These are phyloP conservation scores for Lutraria rhynchaena DNA, from an alignment of 1,140 invertebrate genomes.

Conservation along the genomic window DNA sequence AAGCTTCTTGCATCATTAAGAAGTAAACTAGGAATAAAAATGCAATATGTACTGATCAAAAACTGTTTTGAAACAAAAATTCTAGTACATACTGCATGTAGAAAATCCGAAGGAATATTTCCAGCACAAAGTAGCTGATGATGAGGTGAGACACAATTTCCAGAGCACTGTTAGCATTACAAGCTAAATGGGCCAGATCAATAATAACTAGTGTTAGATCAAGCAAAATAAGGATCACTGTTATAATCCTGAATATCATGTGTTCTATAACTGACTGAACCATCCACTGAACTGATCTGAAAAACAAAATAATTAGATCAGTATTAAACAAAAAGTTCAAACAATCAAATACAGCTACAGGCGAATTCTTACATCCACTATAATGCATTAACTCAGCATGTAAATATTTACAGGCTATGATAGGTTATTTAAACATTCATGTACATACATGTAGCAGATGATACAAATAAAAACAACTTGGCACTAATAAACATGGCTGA, in stretches of 20 bases:
- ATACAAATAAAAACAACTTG: too few species aligned
- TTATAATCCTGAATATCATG: constrained; percentile 75
- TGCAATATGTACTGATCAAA: too few species aligned
- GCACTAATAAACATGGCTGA: too few species aligned
- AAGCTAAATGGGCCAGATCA: constrained; percentile 76
- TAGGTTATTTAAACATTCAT: too few species aligned
- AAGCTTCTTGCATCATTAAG: too few species aligned
- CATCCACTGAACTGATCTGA: constrained; percentile 66
- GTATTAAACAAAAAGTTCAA: neutral
- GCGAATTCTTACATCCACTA: neutral
- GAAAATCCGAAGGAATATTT: constrained; percentile 81
- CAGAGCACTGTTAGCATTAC: constrained; percentile 65
- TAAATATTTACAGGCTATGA: constrained; percentile 4
- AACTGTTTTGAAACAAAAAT: too few species aligned
- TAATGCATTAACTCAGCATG: neutral
- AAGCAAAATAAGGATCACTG: constrained; percentile 80
- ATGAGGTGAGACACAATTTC: constrained; percentile 80
- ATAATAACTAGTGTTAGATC: constrained; percentile 81
- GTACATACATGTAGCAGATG: too few species aligned
- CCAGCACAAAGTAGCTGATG: constrained; percentile 81
- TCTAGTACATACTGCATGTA: constrained; percentile 77
- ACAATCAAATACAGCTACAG: neutral
- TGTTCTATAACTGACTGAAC: constrained; percentile 73
- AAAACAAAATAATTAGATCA: constrained; percentile 62
- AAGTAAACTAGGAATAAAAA: too few species aligned